Evolutionary conservation across 2,113 vertebrate genomes (phyloP), one percentile per base, ranked within the genome.

Genomic region (Eptesicus fuscus): DNA sequence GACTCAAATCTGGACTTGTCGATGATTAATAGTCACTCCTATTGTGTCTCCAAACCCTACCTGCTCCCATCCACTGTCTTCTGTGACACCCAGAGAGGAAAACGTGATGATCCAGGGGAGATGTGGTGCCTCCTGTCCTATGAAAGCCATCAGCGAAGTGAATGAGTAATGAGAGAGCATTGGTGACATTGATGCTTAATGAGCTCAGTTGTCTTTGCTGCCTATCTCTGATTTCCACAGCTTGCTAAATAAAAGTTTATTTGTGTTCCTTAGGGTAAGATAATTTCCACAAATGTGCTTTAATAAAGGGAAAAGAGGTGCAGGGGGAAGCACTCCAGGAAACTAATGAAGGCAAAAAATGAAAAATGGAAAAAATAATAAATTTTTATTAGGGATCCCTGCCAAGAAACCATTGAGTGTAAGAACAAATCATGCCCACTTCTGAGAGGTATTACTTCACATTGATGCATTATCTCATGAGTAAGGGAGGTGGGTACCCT

Each of bases 331-430:
- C 95, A 25, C 96, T 71, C 56, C 47, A 77, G 96, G 97, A 98
- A 97, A 91, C 91, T 97, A 97, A 98, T 98, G 95, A 97, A 97
- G 90, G 88, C 90, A 97, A 98, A 97, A 97, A 98, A 96, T 98
- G 97, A 98, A 97, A 97, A 97, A 98, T 94, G n/a, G 73, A 88
- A 94, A 94, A 98, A 98, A 97, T 96, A 90, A 97, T 95, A 92
- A 53, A 74, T 95, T 92, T 94, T 96, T 95, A 91, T 91, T 93
- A 96, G 89, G 30, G 74, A 88, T 96, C 44, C 83, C 89, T 91
- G 83, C 89, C 83, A 97, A 91, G 91, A 76, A 92, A 70, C 73
- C 74, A 74, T 73, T 35, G 86, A 70, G 78, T 28, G 74, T 76
- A 78, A 89, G 76, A 88, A 94, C 42, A 89, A 73, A 91, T 95